Percentiles rank a stretch among this genome's conserved stretches.
Evolutionary conservation across 1,140 invertebrate species (phyloP).

Genomic region (Octopus sinensis): DNA sequence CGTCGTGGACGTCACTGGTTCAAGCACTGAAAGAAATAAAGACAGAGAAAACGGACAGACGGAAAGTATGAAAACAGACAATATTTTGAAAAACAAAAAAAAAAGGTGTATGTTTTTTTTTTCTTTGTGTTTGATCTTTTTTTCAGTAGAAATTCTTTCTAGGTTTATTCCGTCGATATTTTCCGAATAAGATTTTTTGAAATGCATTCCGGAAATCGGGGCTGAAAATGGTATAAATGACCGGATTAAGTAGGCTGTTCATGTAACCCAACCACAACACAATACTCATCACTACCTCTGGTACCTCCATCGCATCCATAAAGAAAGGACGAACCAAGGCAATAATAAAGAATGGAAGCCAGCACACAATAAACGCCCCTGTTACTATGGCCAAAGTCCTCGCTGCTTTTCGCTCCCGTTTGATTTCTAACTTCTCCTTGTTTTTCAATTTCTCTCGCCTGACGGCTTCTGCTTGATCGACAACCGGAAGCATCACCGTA

Average conservation of each 20-base stretch:
- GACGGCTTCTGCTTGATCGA: constrained; percentile 17
- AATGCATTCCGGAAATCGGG: constrained; percentile 57
- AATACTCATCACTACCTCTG: constrained; percentile 49
- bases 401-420: constrained; percentile 59
- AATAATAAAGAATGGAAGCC: constrained; percentile 57
- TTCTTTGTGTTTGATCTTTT: neutral
- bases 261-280: constrained; percentile 57
- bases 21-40: too few species aligned
- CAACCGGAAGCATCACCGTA: constrained; percentile 34
- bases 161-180: constrained; percentile 29
- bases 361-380: constrained; percentile 55
- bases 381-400: constrained; percentile 60
- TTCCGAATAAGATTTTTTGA: constrained; percentile 51
- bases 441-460: constrained; percentile 16
- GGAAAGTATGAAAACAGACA: too few species aligned
- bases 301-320: constrained; percentile 40
- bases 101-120: neutral
- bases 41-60: too few species aligned
- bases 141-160: neutral
- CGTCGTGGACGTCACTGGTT: too few species aligned
- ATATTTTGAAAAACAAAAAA: too few species aligned
- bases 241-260: constrained; percentile 55
- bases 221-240: constrained; percentile 58
- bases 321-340: constrained; percentile 50
- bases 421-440: constrained; percentile 56